phyloP scores from a whole-genome alignment of 1,140 invertebrate species.

The Brachionus sp. region DNA sequence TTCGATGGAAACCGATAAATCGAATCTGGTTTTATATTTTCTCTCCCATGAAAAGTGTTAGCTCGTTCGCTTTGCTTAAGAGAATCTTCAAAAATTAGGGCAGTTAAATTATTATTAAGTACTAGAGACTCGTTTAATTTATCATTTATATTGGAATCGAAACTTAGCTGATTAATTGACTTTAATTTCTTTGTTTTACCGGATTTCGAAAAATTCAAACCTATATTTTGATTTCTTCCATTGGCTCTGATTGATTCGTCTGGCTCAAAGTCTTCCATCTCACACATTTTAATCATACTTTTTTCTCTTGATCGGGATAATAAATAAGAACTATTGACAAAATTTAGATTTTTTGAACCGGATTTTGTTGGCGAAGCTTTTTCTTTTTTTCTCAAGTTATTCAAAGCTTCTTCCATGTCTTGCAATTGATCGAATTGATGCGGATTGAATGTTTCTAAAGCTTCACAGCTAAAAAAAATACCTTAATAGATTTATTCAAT shows the following conservation, averaged over 20 bases:
- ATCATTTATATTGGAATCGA: background rate
- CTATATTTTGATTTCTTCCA: background rate
- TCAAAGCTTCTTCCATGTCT: background rate
- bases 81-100: background rate
- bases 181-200: background rate
- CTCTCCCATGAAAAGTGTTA: background rate
- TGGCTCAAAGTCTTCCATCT: background rate
- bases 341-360: background rate
- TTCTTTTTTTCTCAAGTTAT: background rate
- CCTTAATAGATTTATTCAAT: background rate
- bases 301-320: background rate
- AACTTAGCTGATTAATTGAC: background rate
- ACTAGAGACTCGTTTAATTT: background rate
- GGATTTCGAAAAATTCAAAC: background rate
- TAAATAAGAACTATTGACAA: background rate
- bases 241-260: background rate
- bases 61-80: background rate
- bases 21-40: background rate
- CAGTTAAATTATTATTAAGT: background rate
- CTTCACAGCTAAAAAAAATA: background rate
- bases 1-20: constrained; percentile 4
- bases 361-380: background rate
- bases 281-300: background rate
- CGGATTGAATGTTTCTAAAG: background rate
- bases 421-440: constrained; percentile 25